Conservation (phyloP, 2,888 invertebrate species). For the Gerris lacustris region DNA sequence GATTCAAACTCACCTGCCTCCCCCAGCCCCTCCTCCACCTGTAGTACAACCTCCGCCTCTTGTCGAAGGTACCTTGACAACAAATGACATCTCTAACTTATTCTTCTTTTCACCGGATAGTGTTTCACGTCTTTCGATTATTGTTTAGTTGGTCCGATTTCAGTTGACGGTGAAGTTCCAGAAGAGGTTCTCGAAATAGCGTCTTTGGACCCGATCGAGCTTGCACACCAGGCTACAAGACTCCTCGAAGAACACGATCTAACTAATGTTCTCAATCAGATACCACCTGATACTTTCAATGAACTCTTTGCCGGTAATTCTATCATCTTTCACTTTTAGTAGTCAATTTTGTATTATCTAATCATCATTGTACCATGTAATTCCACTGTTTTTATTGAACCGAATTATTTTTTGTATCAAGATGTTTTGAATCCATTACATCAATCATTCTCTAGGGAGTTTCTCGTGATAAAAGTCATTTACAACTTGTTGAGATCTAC, state of each 20-base stretch:
- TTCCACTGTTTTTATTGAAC: not conserved
- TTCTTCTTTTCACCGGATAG: too few species aligned
- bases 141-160: conserved; percentile 4
- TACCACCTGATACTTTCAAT: conserved; percentile 70
- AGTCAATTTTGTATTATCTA: conserved; percentile 1
- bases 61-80: not conserved
- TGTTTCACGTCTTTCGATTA: too few species aligned
- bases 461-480: too few species aligned
- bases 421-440: not conserved
- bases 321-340: conserved; percentile 2
- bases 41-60: not conserved
- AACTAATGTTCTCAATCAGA: conserved; percentile 61
- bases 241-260: conserved; percentile 62
- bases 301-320: conserved; percentile 60
- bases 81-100: too few species aligned
- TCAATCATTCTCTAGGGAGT: too few species aligned
- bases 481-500: too few species aligned
- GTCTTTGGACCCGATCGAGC: conserved; percentile 41
- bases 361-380: not conserved
- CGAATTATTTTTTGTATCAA: not conserved
- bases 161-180: conserved; percentile 37
- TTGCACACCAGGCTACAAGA: conserved; percentile 52
- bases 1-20: not conserved
- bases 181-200: conserved; percentile 46
- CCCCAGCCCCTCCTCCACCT: not conserved